Conservation (phyloP, 2,797 vertebrate genomes). For the Otolemur crassicaudatus region DNA sequence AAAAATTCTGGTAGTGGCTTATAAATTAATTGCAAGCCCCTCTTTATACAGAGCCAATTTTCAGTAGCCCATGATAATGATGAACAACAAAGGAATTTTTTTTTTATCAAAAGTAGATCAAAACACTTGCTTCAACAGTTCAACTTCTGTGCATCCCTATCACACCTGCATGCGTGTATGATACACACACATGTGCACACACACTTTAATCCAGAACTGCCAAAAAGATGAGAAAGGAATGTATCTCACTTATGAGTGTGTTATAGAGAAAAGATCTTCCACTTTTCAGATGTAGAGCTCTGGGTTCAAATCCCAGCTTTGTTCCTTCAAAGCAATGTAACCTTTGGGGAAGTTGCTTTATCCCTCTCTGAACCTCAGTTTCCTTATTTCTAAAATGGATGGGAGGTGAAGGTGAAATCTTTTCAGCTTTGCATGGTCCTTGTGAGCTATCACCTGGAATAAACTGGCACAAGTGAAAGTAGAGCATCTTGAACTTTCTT, state of each 20-base stretch:
- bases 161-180: not conserved
- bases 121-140: slow-evolving; percentile 52
- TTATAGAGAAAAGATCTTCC: not conserved
- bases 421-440: slow-evolving; percentile 26
- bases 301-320: slow-evolving; percentile 50
- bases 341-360: not conserved
- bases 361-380: slow-evolving; percentile 59
- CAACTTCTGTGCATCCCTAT: not conserved
- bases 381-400: slow-evolving; percentile 35
- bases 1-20: slow-evolving; percentile 51
- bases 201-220: not conserved
- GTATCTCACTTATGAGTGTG: slow-evolving; percentile 7
- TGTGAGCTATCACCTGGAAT: not conserved
- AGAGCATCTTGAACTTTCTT: slow-evolving; percentile 32
- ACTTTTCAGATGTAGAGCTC: not conserved
- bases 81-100: not conserved
- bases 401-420: not conserved
- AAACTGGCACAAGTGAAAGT: slow-evolving; percentile 39
- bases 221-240: slow-evolving; percentile 46
- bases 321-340: not conserved
- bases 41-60: slow-evolving; percentile 59
- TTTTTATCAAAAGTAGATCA: slow-evolving; percentile 35
- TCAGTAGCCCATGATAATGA: slow-evolving; percentile 3
- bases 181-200: not conserved
- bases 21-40: slow-evolving; percentile 3